A percentile compares a stretch with the other conserved stretches of the same genome.
Conservation (phyloP, 2,797 vertebrate genomes). For the Danio jaintianensis region DNA sequence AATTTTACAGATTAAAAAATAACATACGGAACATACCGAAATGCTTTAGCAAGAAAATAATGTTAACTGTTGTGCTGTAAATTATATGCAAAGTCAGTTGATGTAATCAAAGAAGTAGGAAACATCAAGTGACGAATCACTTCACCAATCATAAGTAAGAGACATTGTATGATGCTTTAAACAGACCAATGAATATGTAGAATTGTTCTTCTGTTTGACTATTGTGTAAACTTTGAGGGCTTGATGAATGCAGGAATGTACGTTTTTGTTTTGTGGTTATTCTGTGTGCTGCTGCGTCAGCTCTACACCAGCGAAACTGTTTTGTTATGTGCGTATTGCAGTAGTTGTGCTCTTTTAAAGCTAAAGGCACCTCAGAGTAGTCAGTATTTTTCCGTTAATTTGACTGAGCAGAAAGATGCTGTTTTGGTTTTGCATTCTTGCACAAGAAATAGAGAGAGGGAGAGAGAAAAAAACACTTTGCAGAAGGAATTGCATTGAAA, state of each 20-base stretch:
- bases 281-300: background rate
- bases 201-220: background rate
- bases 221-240: constrained; percentile 18
- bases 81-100: constrained; percentile 28
- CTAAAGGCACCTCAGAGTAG: background rate
- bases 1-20: constrained; percentile 10
- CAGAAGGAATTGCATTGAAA: constrained; percentile 8
- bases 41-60: constrained; percentile 17
- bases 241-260: constrained; percentile 23
- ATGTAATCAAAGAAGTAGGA: constrained; percentile 13
- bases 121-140: constrained; percentile 1
- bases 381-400: background rate
- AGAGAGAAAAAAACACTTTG: background rate
- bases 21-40: background rate
- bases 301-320: constrained; percentile 18
- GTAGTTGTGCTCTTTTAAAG: constrained; percentile 3
- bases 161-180: constrained; percentile 19
- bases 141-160: constrained; percentile 2
- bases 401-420: background rate
- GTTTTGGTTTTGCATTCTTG: background rate
- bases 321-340: background rate
- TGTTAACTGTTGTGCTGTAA: constrained; percentile 29
- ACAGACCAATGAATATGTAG: constrained; percentile 35
- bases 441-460: background rate
- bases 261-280: constrained; percentile 15